Percentiles rank a stretch among this genome's conserved stretches.
Conservation (phyloP, 2,797 vertebrate genomes). For the Rhynchonycteris naso region DNA sequence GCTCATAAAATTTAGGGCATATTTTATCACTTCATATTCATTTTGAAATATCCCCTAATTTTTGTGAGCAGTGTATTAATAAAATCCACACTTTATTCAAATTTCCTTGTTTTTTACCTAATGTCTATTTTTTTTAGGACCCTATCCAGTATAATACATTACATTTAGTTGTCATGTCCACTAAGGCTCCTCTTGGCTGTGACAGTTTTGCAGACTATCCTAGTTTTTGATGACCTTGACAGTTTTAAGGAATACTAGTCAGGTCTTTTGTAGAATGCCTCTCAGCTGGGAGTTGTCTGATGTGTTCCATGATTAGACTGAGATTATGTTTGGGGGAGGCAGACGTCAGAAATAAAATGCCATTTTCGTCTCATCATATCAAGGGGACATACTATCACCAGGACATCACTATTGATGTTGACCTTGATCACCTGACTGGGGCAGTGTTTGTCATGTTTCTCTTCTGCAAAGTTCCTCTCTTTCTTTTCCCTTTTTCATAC, state of each 20-base stretch:
- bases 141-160: background rate
- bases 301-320: background rate
- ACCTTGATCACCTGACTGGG: background rate
- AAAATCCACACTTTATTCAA: background rate
- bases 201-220: background rate
- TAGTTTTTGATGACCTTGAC: background rate
- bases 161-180: background rate
- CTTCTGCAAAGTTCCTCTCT: background rate
- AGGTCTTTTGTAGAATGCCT: background rate
- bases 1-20: too few species aligned
- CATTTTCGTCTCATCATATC: background rate
- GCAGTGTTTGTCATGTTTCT: background rate
- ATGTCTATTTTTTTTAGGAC: background rate
- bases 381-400: background rate
- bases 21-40: too few species aligned
- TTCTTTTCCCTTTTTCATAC: background rate
- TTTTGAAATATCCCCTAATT: too few species aligned
- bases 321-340: background rate
- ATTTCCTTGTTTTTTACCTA: slow-evolving; percentile 17
- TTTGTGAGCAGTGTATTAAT: background rate
- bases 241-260: background rate
- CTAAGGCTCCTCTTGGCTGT: background rate
- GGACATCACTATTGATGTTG: background rate
- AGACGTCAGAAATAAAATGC: background rate
- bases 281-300: background rate